These are phyloP conservation scores for Oreochromis aureus DNA, from an alignment of 2,113 vertebrate genomes.

Conservation along the genomic window DNA sequence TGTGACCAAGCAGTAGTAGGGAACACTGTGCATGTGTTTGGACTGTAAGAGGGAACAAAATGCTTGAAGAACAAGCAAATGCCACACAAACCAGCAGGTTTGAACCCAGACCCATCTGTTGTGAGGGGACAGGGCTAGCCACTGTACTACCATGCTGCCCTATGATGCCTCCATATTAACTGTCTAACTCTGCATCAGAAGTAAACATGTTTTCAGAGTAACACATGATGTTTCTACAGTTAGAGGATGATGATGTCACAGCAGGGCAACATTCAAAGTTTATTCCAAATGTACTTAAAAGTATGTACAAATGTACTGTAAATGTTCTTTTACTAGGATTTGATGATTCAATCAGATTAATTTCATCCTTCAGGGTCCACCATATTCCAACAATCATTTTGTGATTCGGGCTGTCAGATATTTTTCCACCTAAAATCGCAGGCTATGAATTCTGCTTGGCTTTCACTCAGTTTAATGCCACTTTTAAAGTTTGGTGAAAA, in stretches of 20 bases:
- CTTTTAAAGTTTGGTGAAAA: background rate
- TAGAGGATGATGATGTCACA: background rate
- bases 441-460: background rate
- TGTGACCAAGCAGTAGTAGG: background rate
- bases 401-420: background rate
- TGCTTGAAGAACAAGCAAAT: background rate
- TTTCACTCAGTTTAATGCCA: background rate
- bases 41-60: background rate
- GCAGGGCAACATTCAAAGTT: background rate
- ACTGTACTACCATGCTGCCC: background rate
- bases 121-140: background rate
- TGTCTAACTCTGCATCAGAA: background rate
- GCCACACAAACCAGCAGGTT: background rate
- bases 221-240: background rate
- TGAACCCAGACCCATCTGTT: background rate
- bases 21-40: background rate
- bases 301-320: background rate
- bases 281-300: background rate
- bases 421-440: background rate
- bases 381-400: background rate
- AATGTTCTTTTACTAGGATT: background rate
- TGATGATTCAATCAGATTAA: background rate
- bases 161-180: background rate
- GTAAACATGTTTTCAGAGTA: background rate
- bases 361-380: background rate